Conservation (phyloP, 2,888 invertebrate genomes). For the Dicyrtoma fusca region DNA sequence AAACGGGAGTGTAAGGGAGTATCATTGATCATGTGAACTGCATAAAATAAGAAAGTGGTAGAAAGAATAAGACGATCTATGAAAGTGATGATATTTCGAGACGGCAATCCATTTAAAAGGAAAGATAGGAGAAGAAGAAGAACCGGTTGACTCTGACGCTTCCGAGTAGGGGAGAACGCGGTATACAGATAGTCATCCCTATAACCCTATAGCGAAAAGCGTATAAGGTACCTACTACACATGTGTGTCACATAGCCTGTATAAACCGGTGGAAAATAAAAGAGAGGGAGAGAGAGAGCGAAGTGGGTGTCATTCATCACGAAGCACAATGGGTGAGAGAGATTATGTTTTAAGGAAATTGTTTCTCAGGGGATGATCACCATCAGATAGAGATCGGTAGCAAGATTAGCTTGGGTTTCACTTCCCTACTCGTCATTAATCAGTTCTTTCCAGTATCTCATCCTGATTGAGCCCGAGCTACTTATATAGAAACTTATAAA, state of each 20-base stretch:
- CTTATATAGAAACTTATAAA: neutral
- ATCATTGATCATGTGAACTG: constrained; percentile 23
- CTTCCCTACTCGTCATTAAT: constrained; percentile 40
- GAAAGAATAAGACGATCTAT: neutral
- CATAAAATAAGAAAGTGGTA: constrained; percentile 11
- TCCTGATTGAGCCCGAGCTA: constrained; percentile 1
- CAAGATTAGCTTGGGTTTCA: constrained; percentile 36
- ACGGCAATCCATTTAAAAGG: constrained; percentile 26
- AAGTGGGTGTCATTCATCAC: constrained; percentile 44
- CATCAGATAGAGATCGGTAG: constrained; percentile 40
- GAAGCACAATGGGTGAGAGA: constrained; percentile 37
- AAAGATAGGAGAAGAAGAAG: neutral
- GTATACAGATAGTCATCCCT: too few relatives aligned
- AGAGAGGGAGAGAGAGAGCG: constrained; percentile 22
- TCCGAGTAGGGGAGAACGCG: too few relatives aligned
- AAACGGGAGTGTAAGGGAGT: neutral
- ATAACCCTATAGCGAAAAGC: too few relatives aligned
- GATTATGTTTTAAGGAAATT: constrained; percentile 48
- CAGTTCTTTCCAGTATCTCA: constrained; percentile 26
- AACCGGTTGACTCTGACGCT: too few relatives aligned
- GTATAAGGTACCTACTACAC: too few relatives aligned
- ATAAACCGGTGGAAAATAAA: constrained; percentile 4
- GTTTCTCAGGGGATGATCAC: constrained; percentile 42
- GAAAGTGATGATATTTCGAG: constrained; percentile 25
- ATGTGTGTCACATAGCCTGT: neutral